Conservation (phyloP, 1,140 invertebrate genomes). For the Lethrus apterus region DNA sequence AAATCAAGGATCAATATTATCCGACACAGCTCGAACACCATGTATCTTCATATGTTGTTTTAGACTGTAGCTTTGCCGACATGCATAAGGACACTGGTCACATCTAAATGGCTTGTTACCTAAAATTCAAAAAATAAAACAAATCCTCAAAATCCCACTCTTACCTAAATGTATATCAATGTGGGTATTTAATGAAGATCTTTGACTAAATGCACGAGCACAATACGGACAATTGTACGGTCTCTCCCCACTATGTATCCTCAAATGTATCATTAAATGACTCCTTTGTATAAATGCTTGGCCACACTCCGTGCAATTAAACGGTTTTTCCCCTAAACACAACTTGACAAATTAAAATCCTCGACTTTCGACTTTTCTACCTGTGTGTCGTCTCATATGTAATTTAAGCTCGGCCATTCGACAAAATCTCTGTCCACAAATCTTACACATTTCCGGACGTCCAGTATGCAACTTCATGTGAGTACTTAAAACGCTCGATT, state of each 20-base stretch:
- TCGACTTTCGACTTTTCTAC: constrained; percentile 9
- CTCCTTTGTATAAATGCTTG: constrained; percentile 32
- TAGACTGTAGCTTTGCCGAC: constrained; percentile 17
- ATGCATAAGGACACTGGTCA: constrained; percentile 20
- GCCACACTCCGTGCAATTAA: constrained; percentile 31
- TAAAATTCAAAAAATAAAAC: constrained; percentile 1
- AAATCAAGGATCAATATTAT: too few species aligned
- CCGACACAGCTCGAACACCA: too few species aligned
- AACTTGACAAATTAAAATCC: constrained; percentile 1
- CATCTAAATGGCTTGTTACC: constrained; percentile 19
- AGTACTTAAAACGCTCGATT: constrained; percentile 29
- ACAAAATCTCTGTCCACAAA: constrained; percentile 34
- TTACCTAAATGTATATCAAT: constrained; percentile 32
- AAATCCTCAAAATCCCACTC: not conserved
- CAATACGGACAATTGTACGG: constrained; percentile 33
- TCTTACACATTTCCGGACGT: constrained; percentile 29
- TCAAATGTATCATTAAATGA: constrained; percentile 33
- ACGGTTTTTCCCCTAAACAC: constrained; percentile 30
- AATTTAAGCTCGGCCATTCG: constrained; percentile 31
- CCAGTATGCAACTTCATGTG: constrained; percentile 35
- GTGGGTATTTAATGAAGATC: constrained; percentile 30
- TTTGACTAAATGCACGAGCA: constrained; percentile 32
- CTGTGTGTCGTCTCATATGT: constrained; percentile 33
- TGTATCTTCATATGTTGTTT: constrained; percentile 20
- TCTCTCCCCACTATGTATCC: constrained; percentile 37